Base-by-base conservation (phyloP, 2,888 invertebrate genomes). In the Himalopsyche japonica region DNA sequence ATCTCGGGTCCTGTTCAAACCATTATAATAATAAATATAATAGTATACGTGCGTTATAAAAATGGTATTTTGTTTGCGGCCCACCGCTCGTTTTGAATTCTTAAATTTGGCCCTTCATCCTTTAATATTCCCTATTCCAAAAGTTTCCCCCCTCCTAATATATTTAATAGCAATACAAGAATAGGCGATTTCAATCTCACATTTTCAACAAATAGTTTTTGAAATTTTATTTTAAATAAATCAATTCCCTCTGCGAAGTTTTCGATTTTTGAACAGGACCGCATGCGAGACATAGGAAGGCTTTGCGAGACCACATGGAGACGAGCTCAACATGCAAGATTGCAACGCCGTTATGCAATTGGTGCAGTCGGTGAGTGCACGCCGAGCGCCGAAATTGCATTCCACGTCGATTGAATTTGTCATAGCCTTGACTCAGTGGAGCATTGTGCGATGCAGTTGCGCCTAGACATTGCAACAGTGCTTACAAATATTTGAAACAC, bases 371-470 rank as follows among this genome's bases (percentile, higher is more conserved):
- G 57, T 57, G 57, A 57, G 57, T 24, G 20, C 24, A 20, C 20
- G 57, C 57, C n/a, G 57, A 57, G 82, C 76, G 80, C 49, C 84
- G 49, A 82, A 82, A 85, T 85, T 85, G 82, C 80, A 79, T 85
- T 82, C 79, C 80, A 79, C 48, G 70, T 76, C 79, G 80, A 85
- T 85, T 82, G 84, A 70, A 85, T 85, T 85, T 80, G 82, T 76
- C 57, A 57, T 57, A 57, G 57, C 24, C 10, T 57, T 24, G 57
- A 57, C 24, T 57, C 57, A 15, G 15, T 20, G 20, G 20, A n/a
- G 57, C 57, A 20, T 8, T 57, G 57, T 20, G 18, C 7, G 43
- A 43, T 43, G 43, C 43, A 43, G 15, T 43, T 43, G 12, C 15
- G 3, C 3, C 43, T 15, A 43, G 15, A 7, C 5, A 15, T 43